Evolutionary conservation across 2,113 vertebrate genomes (phyloP).

Genomic region (Lipotes vexillifer): DNA sequence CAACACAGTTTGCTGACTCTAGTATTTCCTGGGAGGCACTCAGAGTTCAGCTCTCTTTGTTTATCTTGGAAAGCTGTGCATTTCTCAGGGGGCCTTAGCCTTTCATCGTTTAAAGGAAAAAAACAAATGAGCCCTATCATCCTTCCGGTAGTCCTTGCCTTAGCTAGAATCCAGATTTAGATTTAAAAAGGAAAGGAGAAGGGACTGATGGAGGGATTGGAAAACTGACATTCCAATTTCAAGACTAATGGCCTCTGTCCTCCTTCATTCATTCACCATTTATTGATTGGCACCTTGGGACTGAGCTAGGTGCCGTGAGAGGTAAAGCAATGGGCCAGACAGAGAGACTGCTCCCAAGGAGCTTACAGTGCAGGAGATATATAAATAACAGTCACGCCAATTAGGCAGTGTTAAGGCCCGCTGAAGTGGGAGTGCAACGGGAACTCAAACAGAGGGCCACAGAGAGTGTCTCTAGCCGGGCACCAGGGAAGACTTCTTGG

Average conservation of each 20-base stretch:
- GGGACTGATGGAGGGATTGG: not conserved
- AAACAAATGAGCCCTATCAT: not conserved
- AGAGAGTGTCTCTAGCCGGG: not conserved
- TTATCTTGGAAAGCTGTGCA: not conserved
- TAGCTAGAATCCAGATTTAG: not conserved
- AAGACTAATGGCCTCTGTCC: not conserved
- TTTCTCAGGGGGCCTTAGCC: not conserved
- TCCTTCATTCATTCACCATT: not conserved
- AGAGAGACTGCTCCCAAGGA: not conserved
- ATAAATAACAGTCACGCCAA: not conserved
- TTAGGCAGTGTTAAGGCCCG: not conserved
- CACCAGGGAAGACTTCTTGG: not conserved
- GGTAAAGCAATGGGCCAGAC: too few relatives aligned
- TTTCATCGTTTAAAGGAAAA: conserved; percentile 23
- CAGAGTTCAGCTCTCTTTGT: not conserved
- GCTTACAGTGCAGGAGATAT: too few relatives aligned
- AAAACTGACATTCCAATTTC: not conserved
- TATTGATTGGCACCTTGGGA: not conserved
- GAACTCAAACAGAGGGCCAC: not conserved
- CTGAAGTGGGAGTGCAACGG: not conserved
- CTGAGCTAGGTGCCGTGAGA: not conserved
- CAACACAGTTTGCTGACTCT: not conserved
- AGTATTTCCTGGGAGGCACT: not conserved
- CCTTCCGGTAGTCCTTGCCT: not conserved
- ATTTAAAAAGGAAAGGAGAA: not conserved